These are phyloP conservation scores for Lycia hirtaria DNA, from an alignment of 2,888 invertebrate genomes.

Conservation along the genomic window DNA sequence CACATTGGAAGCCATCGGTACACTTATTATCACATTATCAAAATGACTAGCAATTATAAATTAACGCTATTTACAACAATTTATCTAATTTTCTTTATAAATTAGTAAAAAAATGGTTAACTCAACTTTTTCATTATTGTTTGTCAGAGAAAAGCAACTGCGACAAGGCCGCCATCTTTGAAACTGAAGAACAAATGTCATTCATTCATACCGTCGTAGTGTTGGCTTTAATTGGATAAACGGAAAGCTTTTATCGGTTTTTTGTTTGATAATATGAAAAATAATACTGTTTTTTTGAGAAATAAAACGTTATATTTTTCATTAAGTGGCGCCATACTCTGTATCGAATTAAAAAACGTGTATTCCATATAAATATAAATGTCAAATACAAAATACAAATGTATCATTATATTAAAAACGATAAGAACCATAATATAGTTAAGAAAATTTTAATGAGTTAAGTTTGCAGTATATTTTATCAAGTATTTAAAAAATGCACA, in stretches of 20 bases:
- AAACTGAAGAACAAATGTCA: slow-evolving; percentile 68
- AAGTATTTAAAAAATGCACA: too few species aligned
- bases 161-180: slow-evolving; percentile 84
- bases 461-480: too few species aligned
- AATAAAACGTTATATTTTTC: too few species aligned
- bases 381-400: too few species aligned
- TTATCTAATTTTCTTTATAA: slow-evolving; percentile 54
- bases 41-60: slow-evolving; percentile 67
- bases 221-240: slow-evolving; percentile 24
- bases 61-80: slow-evolving; percentile 51
- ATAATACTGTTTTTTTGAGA: too few species aligned
- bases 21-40: slow-evolving; percentile 83
- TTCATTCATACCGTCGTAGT: slow-evolving; percentile 41
- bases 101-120: slow-evolving; percentile 65
- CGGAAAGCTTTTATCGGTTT: slow-evolving; percentile 19
- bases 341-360: too few species aligned
- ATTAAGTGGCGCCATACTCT: too few species aligned
- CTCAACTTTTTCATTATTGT: slow-evolving; percentile 79
- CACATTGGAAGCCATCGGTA: slow-evolving; percentile 83
- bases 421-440: too few species aligned
- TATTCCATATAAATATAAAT: too few species aligned
- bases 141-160: slow-evolving; percentile 83
- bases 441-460: too few species aligned
- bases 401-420: too few species aligned
- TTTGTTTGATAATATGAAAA: background rate